phyloP scores from a whole-genome alignment of 2,113 vertebrate species.

The Larimichthys polyactis region DNA sequence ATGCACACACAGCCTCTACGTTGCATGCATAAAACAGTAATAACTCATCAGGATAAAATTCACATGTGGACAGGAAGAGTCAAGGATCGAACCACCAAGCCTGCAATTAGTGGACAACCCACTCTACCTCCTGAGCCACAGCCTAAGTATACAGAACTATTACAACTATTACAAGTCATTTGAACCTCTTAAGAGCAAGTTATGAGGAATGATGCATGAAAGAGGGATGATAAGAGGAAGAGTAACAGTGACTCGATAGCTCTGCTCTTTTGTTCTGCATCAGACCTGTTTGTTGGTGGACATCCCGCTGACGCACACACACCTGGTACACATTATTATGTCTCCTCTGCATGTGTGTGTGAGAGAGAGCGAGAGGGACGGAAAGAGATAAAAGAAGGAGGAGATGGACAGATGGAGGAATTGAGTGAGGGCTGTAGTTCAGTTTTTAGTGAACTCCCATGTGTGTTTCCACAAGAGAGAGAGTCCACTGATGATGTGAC shows the following conservation, averaged over 20 bases:
- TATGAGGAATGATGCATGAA: conserved; percentile 12
- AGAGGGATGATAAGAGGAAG: conserved; percentile 17
- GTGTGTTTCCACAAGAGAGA: conserved; percentile 64
- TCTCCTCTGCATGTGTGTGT: conserved; percentile 25
- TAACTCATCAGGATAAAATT: too few relatives aligned
- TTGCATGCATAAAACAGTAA: not conserved
- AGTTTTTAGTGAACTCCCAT: conserved; percentile 64
- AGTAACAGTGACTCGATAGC: conserved; percentile 20
- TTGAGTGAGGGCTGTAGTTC: conserved; percentile 65
- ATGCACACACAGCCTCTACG: not conserved
- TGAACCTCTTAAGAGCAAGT: conserved; percentile 5
- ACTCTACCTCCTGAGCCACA: not conserved
- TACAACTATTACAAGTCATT: conserved; percentile 5
- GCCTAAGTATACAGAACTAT: not conserved
- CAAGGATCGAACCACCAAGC: not conserved
- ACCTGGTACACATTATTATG: conserved; percentile 71
- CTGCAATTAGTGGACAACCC: not conserved
- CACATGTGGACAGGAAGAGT: not conserved
- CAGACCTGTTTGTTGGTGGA: conserved; percentile 43
- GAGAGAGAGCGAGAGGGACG: conserved; percentile 17
- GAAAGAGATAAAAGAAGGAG: conserved; percentile 66
- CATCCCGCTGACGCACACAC: conserved; percentile 60
- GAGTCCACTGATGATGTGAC: conserved; percentile 65
- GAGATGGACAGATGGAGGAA: conserved; percentile 67
- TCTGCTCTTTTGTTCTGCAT: conserved; percentile 53